These are phyloP conservation scores for Machimus rusticus DNA, from an alignment of 2,888 invertebrate genomes.

Conservation along the genomic window DNA sequence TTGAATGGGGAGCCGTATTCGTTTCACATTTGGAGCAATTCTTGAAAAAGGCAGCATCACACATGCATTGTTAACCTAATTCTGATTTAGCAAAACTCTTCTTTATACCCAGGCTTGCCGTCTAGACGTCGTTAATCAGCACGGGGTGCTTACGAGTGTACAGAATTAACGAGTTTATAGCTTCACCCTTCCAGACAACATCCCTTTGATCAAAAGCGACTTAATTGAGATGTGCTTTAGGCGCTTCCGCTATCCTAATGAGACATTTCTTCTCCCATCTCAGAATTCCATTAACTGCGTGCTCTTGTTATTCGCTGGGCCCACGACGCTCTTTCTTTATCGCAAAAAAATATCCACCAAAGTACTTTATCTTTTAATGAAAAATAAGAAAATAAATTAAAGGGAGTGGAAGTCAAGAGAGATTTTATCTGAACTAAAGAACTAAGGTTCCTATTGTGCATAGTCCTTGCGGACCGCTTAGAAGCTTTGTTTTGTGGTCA, in stretches of 20 bases:
- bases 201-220: slow-evolving; percentile 43
- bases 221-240: slow-evolving; percentile 44
- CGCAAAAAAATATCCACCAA: neutral
- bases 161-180: slow-evolving; percentile 43
- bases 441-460: neutral
- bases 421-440: slow-evolving; percentile 12
- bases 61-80: slow-evolving; percentile 31
- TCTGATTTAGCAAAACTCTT: neutral
- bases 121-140: slow-evolving; percentile 45
- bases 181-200: slow-evolving; percentile 37
- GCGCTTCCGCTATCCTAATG: slow-evolving; percentile 44
- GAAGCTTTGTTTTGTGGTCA: neutral
- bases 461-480: neutral
- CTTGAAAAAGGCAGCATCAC: neutral
- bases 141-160: slow-evolving; percentile 39
- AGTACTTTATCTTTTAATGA: slow-evolving; percentile 37
- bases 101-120: neutral
- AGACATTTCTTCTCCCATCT: slow-evolving; percentile 38
- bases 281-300: slow-evolving; percentile 13
- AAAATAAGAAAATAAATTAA: slow-evolving; percentile 35
- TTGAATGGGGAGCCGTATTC: neutral
- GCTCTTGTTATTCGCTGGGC: neutral
- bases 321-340: neutral
- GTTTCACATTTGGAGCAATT: neutral
- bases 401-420: neutral